Conservation (phyloP, 2,797 vertebrate genomes). For the Xyrichtys novacula region DNA sequence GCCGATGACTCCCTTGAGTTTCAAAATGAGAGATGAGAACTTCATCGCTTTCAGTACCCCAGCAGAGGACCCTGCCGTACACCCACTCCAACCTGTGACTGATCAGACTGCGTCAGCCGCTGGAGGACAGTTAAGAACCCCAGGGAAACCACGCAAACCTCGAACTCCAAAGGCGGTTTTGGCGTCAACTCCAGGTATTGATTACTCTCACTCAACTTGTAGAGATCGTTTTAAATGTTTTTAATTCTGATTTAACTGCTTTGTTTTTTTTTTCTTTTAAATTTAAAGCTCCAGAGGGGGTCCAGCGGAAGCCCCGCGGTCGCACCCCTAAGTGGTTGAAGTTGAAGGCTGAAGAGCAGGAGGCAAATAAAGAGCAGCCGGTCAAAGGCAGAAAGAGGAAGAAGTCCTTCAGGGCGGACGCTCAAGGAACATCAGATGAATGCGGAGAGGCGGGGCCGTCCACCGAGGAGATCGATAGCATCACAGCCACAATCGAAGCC, state of each 20-base stretch:
- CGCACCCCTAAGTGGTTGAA: conserved; percentile 74
- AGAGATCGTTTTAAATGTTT: background rate
- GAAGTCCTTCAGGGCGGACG: conserved; percentile 62
- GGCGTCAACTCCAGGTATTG: conserved; percentile 68
- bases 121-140: conserved; percentile 55
- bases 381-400: conserved; percentile 74
- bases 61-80: conserved; percentile 66
- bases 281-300: conserved; percentile 50
- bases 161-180: conserved; percentile 70
- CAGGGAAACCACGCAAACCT: conserved; percentile 81
- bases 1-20: conserved; percentile 61
- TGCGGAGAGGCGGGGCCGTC: conserved; percentile 42
- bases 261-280: background rate
- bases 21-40: conserved; percentile 71
- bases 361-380: conserved; percentile 37
- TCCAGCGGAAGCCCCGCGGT: conserved; percentile 64
- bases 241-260: background rate
- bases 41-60: conserved; percentile 73
- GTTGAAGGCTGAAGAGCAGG: conserved; percentile 40
- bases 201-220: background rate
- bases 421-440: conserved; percentile 42
- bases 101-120: conserved; percentile 43
- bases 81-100: conserved; percentile 68
- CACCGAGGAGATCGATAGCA: conserved; percentile 62
- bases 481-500: conserved; percentile 73